A percentile compares a stretch with the other conserved stretches of the same genome.
Conservation (phyloP, 2,888 invertebrate species). For the Gortyna flavago region DNA sequence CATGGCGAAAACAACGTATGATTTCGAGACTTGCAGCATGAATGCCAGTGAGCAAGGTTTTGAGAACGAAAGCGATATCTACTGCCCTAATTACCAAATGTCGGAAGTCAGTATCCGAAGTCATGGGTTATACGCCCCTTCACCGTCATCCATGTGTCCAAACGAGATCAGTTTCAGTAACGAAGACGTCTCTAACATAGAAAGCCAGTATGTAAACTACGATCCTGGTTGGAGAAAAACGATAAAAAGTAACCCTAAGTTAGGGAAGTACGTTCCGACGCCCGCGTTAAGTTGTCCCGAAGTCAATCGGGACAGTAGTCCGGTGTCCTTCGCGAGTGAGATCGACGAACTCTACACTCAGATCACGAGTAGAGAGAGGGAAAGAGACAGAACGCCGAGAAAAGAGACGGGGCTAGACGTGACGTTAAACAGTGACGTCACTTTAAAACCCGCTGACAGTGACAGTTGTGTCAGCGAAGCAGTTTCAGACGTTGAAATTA, state of each 20-base stretch:
- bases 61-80: conserved; percentile 91
- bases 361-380: conserved; percentile 89
- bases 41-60: conserved; percentile 87
- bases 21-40: conserved; percentile 86
- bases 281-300: conserved; percentile 87
- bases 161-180: conserved; percentile 88
- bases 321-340: conserved; percentile 88
- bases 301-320: conserved; percentile 84
- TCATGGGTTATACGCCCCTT: conserved; percentile 91
- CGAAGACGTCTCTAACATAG: conserved; percentile 87
- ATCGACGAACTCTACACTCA: conserved; percentile 93
- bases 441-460: conserved; percentile 83
- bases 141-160: conserved; percentile 89
- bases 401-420: conserved; percentile 81
- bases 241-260: conserved; percentile 83
- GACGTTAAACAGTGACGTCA: conserved; percentile 86
- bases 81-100: conserved; percentile 91
- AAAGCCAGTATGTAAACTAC: conserved; percentile 90
- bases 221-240: conserved; percentile 89
- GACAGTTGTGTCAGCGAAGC: conserved; percentile 88
- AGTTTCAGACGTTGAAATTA: conserved; percentile 81
- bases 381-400: conserved; percentile 77
- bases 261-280: conserved; percentile 84
- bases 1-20: conserved; percentile 85
- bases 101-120: conserved; percentile 92